Evolutionary conservation across 2,113 vertebrate species (phyloP).

Genomic region (Mobula birostris): DNA sequence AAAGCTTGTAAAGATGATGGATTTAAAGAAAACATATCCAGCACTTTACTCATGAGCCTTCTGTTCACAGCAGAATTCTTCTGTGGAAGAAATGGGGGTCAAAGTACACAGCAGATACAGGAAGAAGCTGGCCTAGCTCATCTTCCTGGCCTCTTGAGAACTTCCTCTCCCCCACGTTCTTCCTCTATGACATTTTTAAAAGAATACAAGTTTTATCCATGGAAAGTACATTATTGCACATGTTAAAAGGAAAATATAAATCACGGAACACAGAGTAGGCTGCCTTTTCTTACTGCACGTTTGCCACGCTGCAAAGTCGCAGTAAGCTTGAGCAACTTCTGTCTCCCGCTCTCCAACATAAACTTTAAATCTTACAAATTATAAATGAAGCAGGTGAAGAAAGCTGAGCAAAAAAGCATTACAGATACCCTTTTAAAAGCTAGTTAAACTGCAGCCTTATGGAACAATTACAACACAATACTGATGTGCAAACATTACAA

Average conservation of each 20-base stretch:
- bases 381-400: conserved; percentile 53
- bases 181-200: conserved; percentile 57
- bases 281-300: conserved; percentile 72
- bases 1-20: conserved; percentile 71
- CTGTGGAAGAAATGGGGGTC: conserved; percentile 47
- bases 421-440: conserved; percentile 75
- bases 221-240: conserved; percentile 61
- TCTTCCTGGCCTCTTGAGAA: conserved; percentile 82
- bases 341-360: conserved; percentile 81
- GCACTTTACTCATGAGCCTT: conserved; percentile 60
- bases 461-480: conserved; percentile 61
- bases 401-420: conserved; percentile 84
- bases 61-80: conserved; percentile 96
- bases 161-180: conserved; percentile 66
- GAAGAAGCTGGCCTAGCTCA: conserved; percentile 55
- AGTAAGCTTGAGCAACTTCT: conserved; percentile 80
- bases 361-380: conserved; percentile 56
- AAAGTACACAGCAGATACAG: conserved; percentile 91
- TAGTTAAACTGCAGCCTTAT: conserved; percentile 97
- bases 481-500: conserved; percentile 36
- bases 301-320: conserved; percentile 73
- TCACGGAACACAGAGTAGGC: conserved; percentile 71
- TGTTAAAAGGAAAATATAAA: conserved; percentile 52
- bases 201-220: conserved; percentile 66
- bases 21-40: conserved; percentile 37